Evolutionary conservation across 2,113 vertebrate genomes (phyloP), one percentile per base, ranked within the genome.

Genomic region (Phaethon lepturus): DNA sequence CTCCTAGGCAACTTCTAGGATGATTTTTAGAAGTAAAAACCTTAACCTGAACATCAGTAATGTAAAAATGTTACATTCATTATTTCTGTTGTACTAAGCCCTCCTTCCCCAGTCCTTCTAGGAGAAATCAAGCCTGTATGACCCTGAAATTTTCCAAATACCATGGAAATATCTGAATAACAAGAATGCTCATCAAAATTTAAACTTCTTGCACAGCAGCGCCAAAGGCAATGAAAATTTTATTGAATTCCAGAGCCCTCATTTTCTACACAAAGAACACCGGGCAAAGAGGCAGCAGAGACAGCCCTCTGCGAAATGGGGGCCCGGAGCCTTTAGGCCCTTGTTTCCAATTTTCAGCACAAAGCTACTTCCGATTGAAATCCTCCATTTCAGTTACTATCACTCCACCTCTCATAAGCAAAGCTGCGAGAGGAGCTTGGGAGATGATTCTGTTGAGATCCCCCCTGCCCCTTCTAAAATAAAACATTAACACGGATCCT

Each of bases 171-270:
- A 95, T 85, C 67, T 69, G 76, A 97, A 85, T 83, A 91, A 95
- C 85, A 94, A 86, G 82, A 88, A 93, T 0, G 55, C 86, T 96
- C 95, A 97, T 96, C 95, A 94, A 97, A 97, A 97, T 95, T 94
- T 97, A 88, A 97, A 94, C 88, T 91, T 96, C 82, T 94, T 75
- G 38, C 38, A 93, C 44, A 94, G 93, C 94, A 95, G 66, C 9
- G 69, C 88, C 95, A 77, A 95, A 75, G 94, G 92, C 94, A 92
- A 90, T 94, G 80, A 71, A 95, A 96, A 87, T 90, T 98, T 97
- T 96, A 97, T 94, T 86, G 92, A 87, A 92, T 95, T 86, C 78
- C 86, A 80, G 66, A 72, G 85, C 69, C 92, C 38, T 86, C 19
- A 53, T 94, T 91, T 80, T 86, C 55, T 63, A 49, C 90, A 84